Evolutionary conservation across 2,113 vertebrate species (phyloP), one percentile per base, ranked within the genome.

Genomic region (Lepidothrix coronata): DNA sequence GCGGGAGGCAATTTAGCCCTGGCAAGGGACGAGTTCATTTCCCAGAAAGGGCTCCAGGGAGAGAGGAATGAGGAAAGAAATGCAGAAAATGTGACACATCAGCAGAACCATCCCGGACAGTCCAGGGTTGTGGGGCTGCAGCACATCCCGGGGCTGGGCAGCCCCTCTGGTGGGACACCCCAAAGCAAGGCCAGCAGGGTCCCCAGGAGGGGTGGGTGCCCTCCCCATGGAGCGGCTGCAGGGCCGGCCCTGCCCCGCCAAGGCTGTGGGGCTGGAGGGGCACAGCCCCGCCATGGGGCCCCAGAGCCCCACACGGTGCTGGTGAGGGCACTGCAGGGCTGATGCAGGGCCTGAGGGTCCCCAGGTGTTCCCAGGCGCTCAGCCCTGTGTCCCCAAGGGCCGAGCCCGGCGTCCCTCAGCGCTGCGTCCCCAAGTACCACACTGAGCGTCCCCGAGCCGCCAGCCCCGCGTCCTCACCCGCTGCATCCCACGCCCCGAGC

Each of bases 81-180:
- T 91, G 89, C 86, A 84, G 91, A 81, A 91, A 97, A 96, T 97
- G 89, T 97, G 95, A 96, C 93, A 95, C 96, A 96, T 95, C 96
- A 97, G 96, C 97, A 97, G 86, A 91, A 83, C 62, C 66, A 5
- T 62, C 76, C 90, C 4, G 43, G 85, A 88, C 59, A 24, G 94
- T 37, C 43, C 95, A 18, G 73, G 2, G 65, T 87, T 22, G 88
- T 3, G 27, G 77, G 73, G 91, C 86, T 0, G 1, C 52, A 0
- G 61, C 75, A 12, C 22, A 0, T 21, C 48, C 67, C 5, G 1
- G 55, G 22, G 35, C 49, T 23, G 74, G 23, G 75, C 76, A 83
- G 79, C 76, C 79, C 63, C 85, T 61, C 8, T 4, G 1, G 33
- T 1, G 18, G 27, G 85, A 73, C 54, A 31, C 70, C 78, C 88